Base-by-base conservation (phyloP, 2,113 vertebrate genomes). In the Megalops atlanticus region DNA sequence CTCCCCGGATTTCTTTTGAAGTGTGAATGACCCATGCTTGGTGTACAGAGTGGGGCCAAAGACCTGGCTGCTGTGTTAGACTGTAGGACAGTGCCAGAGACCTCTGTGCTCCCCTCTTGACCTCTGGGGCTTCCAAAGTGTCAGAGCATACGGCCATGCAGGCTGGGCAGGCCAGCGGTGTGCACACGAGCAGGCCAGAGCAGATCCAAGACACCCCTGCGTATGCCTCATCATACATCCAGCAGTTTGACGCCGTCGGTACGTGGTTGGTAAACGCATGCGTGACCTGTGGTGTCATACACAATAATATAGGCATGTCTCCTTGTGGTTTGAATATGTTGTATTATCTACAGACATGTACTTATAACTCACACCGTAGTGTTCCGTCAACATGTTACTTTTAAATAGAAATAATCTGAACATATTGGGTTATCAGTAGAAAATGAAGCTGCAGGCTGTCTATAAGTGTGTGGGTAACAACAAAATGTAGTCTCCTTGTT, bases 201-300 rank as follows among this genome's bases (percentile, higher is more conserved):
- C 70, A 31, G 33, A 47, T n/a, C 14, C 52, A 58, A 12, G 82
- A 81, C 33, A 35, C 33, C 33, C 84, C 84, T 4, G 64, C 74
- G 10, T 41, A 78, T 12, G 38, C 36, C 27, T 83, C 85, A 52
- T 83, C 84, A 52, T 82, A 80, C 45, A 33, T 24, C 45, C 27
- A 45, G 38, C 43, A n/a, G 24, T 81, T 82, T 81, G 81, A 43
- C 0, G 54, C n/a, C 39, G 41, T 75, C 24, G 86, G 84, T 87
- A 36, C 6, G 31, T 72, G 4, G 15, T 33, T 81, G 36, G 38
- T 33, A 36, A 5, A 31, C 68, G n/a, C n/a, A n/a, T n/a, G n/a
- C 11, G 14, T 73, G 4, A 45, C 36, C 33, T 73, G 39, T 40
- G 39, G 14, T 21, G 38, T 41, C 24, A 21, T n/a, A 75, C 18